A percentile compares a stretch with the other conserved stretches of the same genome.
Conservation (phyloP, 2,888 invertebrate genomes). For the Drosophila emarginata region DNA sequence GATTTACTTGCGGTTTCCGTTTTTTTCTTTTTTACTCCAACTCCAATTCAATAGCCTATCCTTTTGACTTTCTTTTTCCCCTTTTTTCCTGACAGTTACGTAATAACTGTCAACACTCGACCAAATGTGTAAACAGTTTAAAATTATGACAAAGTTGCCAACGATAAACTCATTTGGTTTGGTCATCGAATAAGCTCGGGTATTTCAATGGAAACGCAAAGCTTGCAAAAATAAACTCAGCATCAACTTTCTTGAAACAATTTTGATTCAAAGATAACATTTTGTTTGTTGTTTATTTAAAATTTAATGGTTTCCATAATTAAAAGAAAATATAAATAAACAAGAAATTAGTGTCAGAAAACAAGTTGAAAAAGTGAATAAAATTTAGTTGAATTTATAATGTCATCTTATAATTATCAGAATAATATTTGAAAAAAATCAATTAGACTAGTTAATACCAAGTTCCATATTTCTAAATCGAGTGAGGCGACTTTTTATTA, state of each 20-base stretch:
- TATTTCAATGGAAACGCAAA: neutral
- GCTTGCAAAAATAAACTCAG: neutral
- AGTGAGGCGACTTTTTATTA: too few species aligned
- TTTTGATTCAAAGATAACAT: neutral
- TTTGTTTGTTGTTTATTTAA: too few species aligned
- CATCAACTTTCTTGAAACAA: neutral
- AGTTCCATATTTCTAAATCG: too few species aligned
- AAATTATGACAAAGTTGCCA: conserved; percentile 41
- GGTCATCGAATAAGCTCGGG: neutral
- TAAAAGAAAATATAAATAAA: too few species aligned
- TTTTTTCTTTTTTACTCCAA: conserved; percentile 11
- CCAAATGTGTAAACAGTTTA: conserved; percentile 30
- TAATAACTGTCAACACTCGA: conserved; percentile 50
- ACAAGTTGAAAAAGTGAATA: too few species aligned
- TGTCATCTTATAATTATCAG: too few species aligned
- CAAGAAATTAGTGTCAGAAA: too few species aligned
- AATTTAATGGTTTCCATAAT: too few species aligned
- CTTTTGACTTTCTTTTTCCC: conserved; percentile 14
- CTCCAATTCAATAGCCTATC: conserved; percentile 7
- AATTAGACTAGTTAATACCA: too few species aligned
- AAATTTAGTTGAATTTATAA: too few species aligned
- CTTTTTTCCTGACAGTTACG: conserved; percentile 34
- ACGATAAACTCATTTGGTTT: conserved; percentile 22
- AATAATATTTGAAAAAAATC: too few species aligned
- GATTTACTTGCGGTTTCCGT: conserved; percentile 22